Evolutionary conservation across 2,797 vertebrate species (phyloP), one percentile per base, ranked within the genome.

Genomic region (Apodemus agrarius): DNA sequence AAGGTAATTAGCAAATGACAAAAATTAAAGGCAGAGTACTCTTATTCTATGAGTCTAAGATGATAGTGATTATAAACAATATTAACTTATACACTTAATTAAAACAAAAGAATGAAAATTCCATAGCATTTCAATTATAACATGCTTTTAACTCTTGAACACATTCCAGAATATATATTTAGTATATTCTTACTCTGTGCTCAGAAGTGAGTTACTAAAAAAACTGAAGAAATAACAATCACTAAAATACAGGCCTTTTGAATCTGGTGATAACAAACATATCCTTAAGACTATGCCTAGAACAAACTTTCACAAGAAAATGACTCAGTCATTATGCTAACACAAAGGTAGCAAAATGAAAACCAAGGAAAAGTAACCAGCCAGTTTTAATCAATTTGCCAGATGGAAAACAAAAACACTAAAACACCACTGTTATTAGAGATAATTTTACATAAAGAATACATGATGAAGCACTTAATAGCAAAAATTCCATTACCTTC

Each of bases 301-400:
- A 86, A 92, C n/a, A 78, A 63, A 85, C n/a, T 57, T 94, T 85
- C 46, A 94, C 59, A 43, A 34, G 82, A 91, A 92, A 97, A 2
- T 85, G 31, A n/a, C 11, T 22, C 31, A 46, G 34, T 85, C 63
- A 81, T 22, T 89, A 6, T 49, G 88, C 46, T 76, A 90, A 90
- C 22, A 93, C 78, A 81, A 69, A 11, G 9, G 86, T 1, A 93
- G 31, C 65, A 92, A 87, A 94, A 79, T 46, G 46, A 59, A 86
- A 93, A 91, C 84, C 12, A 26, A 86, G 13, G 43, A 95, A 93
- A 43, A 13, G 67, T 91, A 85, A 80, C 16, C 37, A 78, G 59
- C 12, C 43, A 89, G 24, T 91, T 95, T 86, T 95, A 59, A 81
- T 59, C 57, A 22, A 85, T 54, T 49, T 69, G 57, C 13, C 85